Evolutionary conservation across 2,113 vertebrate genomes (phyloP).

Genomic region (Vireo altiloquus): DNA sequence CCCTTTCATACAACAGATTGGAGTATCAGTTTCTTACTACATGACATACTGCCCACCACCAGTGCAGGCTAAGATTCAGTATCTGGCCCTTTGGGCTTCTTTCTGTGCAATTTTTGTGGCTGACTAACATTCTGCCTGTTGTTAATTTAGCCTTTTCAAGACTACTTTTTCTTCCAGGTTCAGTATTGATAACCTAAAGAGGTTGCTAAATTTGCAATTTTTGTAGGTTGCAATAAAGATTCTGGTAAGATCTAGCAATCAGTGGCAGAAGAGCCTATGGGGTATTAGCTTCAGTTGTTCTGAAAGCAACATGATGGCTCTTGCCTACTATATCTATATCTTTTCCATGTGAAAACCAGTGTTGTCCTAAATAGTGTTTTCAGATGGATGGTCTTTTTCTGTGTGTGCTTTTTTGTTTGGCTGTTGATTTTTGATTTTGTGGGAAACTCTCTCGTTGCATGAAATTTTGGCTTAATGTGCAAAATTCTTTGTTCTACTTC

Average conservation of each 20-base stretch:
- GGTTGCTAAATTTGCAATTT: not conserved
- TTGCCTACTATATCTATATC: not conserved
- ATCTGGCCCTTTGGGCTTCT: not conserved
- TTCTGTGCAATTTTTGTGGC: not conserved
- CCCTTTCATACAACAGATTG: not conserved
- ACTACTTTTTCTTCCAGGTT: not conserved
- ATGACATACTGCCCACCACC: fast-evolving
- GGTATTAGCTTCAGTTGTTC: not conserved
- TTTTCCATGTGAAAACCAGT: not conserved
- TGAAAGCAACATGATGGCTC: not conserved
- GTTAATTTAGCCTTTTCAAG: not conserved
- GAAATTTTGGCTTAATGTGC: not conserved
- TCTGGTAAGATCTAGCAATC: not conserved
- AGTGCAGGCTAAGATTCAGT: not conserved
- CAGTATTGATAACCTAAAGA: not conserved
- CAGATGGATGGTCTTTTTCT: not conserved
- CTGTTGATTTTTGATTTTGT: not conserved
- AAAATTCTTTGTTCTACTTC: not conserved
- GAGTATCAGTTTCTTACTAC: not conserved
- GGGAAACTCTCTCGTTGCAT: not conserved
- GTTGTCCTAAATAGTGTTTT: not conserved
- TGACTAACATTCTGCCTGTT: not conserved
- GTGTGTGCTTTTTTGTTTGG: not conserved
- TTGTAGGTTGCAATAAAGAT: not conserved
- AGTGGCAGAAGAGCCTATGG: not conserved